phyloP scores from a whole-genome alignment of 2,888 invertebrate species.

The Trachelus iudaicus region DNA sequence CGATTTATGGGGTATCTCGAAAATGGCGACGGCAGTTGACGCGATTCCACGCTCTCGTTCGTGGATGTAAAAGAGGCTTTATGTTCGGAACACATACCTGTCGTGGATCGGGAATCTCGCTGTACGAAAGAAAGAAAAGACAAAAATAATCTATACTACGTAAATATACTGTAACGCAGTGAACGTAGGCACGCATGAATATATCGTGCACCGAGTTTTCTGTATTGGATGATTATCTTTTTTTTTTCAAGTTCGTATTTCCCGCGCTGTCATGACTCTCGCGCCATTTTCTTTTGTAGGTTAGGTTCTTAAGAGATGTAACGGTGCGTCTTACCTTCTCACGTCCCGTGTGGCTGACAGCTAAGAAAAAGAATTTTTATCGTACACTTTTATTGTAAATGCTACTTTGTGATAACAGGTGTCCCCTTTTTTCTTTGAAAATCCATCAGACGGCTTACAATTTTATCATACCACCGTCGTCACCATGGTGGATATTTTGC shows the following conservation, averaged over 20 bases:
- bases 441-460: not conserved
- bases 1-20: not conserved
- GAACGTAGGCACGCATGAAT: not conserved
- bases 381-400: not conserved
- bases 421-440: not conserved
- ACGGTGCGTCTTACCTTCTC: not conserved
- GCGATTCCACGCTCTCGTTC: not conserved
- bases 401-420: not conserved
- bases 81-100: too few species aligned
- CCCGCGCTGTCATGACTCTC: not conserved
- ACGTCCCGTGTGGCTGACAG: not conserved
- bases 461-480: not conserved
- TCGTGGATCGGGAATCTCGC: not conserved
- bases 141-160: not conserved
- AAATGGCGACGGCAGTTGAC: not conserved
- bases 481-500: not conserved
- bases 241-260: not conserved
- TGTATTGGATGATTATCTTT: not conserved
- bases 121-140: not conserved
- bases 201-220: not conserved
- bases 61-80: not conserved
- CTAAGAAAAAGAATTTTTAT: not conserved
- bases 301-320: not conserved
- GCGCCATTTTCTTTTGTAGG: not conserved
- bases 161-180: not conserved